Percentiles rank a stretch among this genome's conserved stretches.
These are phyloP conservation scores for Ondatra zibethicus DNA, from an alignment of 2,113 vertebrate genomes.

Conservation along the genomic window DNA sequence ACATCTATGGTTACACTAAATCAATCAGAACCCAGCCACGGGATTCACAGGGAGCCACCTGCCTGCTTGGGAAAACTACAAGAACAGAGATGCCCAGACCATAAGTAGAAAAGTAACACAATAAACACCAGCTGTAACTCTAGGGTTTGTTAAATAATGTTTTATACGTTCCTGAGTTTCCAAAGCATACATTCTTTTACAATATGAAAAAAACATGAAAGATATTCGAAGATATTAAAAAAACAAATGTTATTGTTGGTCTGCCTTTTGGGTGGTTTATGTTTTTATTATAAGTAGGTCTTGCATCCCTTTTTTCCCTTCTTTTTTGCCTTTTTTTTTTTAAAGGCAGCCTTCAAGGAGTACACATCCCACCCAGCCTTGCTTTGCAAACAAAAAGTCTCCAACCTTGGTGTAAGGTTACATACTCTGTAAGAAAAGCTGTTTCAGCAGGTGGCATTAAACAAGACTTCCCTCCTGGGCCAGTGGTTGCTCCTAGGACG, in stretches of 20 bases:
- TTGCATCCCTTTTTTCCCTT: fast-evolving
- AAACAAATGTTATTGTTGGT: background rate
- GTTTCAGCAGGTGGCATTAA: conserved; percentile 7
- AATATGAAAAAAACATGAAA: conserved; percentile 24
- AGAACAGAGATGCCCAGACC: background rate
- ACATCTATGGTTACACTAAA: background rate
- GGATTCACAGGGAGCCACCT: background rate
- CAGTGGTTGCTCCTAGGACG: background rate
- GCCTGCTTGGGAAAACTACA: background rate
- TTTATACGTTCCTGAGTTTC: conserved; percentile 49
- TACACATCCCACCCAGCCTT: background rate
- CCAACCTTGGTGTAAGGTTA: background rate
- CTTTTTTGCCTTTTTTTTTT: background rate
- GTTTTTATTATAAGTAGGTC: background rate
- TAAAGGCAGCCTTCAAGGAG: background rate
- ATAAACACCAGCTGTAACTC: background rate
- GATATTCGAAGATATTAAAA: background rate
- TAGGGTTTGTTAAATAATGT: background rate
- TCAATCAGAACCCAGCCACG: background rate
- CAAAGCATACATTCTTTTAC: conserved; percentile 32
- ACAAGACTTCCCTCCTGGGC: background rate
- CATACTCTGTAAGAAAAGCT: conserved; percentile 9
- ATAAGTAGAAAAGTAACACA: background rate
- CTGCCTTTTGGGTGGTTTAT: background rate
- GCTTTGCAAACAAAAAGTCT: background rate